Conservation (phyloP, 2,888 invertebrate species). For the Willowsia nigromaculata region DNA sequence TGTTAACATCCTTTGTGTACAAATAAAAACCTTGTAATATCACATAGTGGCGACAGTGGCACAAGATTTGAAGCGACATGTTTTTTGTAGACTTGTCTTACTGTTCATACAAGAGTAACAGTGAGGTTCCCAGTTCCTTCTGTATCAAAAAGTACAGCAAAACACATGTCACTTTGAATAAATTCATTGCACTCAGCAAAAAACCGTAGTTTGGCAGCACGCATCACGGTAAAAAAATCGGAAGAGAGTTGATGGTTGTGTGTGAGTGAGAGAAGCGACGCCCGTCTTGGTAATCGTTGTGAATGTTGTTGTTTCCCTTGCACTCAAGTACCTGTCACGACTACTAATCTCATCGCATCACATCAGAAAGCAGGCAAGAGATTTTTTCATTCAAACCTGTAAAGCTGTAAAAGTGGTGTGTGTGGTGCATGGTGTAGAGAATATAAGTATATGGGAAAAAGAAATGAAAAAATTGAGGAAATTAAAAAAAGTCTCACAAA, state of each 20-base stretch:
- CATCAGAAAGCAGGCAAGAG: background rate
- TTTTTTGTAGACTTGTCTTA: conserved; percentile 6
- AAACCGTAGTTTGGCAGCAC: background rate
- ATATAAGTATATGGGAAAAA: background rate
- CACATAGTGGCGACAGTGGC: background rate
- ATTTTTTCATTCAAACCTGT: background rate
- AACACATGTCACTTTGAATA: conserved; percentile 21
- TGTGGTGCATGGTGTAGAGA: background rate
- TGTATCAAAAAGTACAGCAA: background rate
- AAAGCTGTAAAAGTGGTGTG: background rate
- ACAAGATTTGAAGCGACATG: background rate
- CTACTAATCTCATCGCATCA: conserved; percentile 43
- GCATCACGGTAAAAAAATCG: background rate
- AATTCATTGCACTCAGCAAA: background rate
- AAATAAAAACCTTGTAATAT: background rate
- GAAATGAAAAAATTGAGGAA: background rate
- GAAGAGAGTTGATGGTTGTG: background rate
- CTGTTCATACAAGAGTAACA: background rate
- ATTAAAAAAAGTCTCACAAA: background rate
- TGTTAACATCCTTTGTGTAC: background rate
- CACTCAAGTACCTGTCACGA: conserved; percentile 59
- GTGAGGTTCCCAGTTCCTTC: background rate
- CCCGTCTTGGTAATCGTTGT: conserved; percentile 8
- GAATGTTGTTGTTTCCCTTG: conserved; percentile 4
- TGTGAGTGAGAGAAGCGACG: background rate